Conservation (phyloP, 1,140 invertebrate species). For the Drosophila eugracilis region DNA sequence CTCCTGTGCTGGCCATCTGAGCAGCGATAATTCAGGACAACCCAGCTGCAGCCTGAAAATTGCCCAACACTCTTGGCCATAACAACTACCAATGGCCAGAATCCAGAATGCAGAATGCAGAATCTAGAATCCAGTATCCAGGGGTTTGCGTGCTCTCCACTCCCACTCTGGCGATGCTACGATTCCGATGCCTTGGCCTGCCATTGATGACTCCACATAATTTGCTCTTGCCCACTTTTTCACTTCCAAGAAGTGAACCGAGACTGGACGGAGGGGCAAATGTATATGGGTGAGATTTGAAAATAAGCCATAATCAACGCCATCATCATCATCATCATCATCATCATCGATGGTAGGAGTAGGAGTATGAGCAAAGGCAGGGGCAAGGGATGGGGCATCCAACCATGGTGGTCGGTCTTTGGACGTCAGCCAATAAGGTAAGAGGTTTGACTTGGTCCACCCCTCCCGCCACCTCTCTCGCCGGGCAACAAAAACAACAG, state of each 20-base stretch:
- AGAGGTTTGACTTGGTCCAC: slow-evolving; percentile 52
- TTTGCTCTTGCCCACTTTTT: slow-evolving; percentile 71
- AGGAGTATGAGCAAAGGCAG: background rate
- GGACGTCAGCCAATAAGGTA: slow-evolving; percentile 73
- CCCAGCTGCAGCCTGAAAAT: slow-evolving; percentile 29
- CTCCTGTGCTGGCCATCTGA: slow-evolving; percentile 9
- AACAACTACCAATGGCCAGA: slow-evolving; percentile 35
- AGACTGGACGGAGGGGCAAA: slow-evolving; percentile 42
- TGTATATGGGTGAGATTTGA: slow-evolving; percentile 65
- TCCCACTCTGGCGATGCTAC: slow-evolving; percentile 48
- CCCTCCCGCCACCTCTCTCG: slow-evolving; percentile 39
- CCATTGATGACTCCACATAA: slow-evolving; percentile 83
- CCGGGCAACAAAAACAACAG: slow-evolving; percentile 68
- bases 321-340: slow-evolving; percentile 64
- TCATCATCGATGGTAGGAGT: background rate
- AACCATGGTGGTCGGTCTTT: slow-evolving; percentile 59
- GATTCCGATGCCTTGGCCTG: slow-evolving; percentile 55
- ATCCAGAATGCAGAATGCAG: background rate
- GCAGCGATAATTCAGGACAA: slow-evolving; percentile 12
- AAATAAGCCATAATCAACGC: slow-evolving; percentile 83
- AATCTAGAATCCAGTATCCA: background rate
- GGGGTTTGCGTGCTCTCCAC: slow-evolving; percentile 48
- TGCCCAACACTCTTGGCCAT: slow-evolving; percentile 37
- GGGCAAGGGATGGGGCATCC: slow-evolving; percentile 9
- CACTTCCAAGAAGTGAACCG: slow-evolving; percentile 71